Evolutionary conservation across 2,113 vertebrate genomes (phyloP), one percentile per base, ranked within the genome.

Genomic region (Glaucomys volans): DNA sequence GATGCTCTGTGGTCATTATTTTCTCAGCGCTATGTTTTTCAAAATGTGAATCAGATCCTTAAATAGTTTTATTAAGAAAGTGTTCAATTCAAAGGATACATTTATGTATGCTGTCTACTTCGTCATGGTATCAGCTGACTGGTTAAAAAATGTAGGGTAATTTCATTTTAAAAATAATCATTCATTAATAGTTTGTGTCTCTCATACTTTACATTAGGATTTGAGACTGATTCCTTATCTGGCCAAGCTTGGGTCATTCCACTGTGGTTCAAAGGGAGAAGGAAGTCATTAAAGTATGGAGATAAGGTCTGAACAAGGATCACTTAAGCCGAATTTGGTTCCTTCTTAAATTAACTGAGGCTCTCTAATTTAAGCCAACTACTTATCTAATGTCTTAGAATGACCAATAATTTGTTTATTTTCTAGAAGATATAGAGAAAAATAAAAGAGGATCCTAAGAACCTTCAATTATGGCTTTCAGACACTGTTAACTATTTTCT

Each of bases 71-170:
- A 87, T 35, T 95, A 79, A 28, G 52, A 24, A 9, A 42, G 12
- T 57, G 26, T 97, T 98, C 98, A 98, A 97, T 95, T 97, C 95
- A 97, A 97, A 76, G 97, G 95, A 97, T 74, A 44, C 86, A 98
- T 95, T 95, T 97, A 96, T 96, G 96, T 24, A 72, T 57, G 74
- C 3, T 75, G 42, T 79, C 17, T 52, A 30, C 9, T 87, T 86
- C 40, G 82, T 42, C 37, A 75, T 69, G 11, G 57, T 62, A 85
- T 81, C 71, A 95, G 44, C 13, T 87, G 30, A 81, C 13, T 18
- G 42, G 69, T 12, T 28, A 62, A 86, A n/a, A 96, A 66, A 22
- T 72, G 82, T 95, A 89, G 37, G 16, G 30, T 84, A 67, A 82
- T 17, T 89, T 93, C 24, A n/a, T 59, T 87, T 85, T 12, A 92